Evolutionary conservation across 2,113 vertebrate genomes (phyloP).

Genomic region (Cyanoliseus patagonus): DNA sequence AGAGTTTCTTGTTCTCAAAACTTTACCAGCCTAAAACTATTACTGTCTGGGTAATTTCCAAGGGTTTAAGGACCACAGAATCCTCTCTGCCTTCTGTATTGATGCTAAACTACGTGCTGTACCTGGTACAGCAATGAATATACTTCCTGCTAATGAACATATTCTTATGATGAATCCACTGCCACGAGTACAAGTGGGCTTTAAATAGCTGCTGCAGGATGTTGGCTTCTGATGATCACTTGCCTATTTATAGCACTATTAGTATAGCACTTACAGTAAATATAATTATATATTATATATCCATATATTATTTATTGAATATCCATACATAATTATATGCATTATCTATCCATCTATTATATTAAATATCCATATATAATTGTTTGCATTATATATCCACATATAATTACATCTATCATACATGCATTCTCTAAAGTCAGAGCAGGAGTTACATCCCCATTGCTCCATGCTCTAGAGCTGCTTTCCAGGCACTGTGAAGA

Average conservation of each 20-base stretch:
- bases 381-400: too few relatives aligned
- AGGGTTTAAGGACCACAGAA: neutral
- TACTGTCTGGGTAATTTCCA: neutral
- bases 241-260: neutral
- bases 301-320: too few relatives aligned
- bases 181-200: neutral
- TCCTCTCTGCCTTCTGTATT: neutral
- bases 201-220: neutral
- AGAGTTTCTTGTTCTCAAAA: neutral
- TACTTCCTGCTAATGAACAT: neutral
- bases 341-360: too few relatives aligned
- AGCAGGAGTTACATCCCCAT: neutral
- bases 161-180: neutral
- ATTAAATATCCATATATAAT: too few relatives aligned
- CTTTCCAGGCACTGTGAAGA: rapidly evolving
- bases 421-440: neutral
- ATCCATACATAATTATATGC: too few relatives aligned
- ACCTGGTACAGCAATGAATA: neutral
- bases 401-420: too few relatives aligned
- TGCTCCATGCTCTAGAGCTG: neutral
- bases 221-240: neutral
- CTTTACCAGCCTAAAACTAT: neutral
- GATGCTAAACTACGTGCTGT: rapidly evolving
- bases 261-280: neutral
- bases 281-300: neutral